Evolutionary conservation across 2,888 invertebrate species (phyloP).

Genomic region (Drosophila yooni): DNA sequence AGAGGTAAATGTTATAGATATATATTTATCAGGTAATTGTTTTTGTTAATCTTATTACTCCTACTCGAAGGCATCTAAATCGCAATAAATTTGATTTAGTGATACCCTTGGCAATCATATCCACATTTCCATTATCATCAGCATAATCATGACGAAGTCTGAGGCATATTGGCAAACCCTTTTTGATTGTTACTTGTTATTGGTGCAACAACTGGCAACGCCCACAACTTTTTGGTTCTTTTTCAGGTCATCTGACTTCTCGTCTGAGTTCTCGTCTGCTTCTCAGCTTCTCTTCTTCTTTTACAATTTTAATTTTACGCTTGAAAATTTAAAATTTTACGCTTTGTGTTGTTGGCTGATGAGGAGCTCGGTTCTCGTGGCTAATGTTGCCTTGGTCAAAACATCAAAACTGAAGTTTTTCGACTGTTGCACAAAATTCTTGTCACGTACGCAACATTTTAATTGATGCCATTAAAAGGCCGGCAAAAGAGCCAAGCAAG

Average conservation of each 20-base stretch:
- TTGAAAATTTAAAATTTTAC: slow-evolving; percentile 73
- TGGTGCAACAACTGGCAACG: slow-evolving; percentile 64
- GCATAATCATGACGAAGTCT: slow-evolving; percentile 8
- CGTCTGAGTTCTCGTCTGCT: slow-evolving; percentile 10
- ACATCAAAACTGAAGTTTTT: slow-evolving; percentile 67
- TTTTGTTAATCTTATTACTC: background rate
- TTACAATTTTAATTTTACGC: slow-evolving; percentile 74
- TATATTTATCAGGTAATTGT: slow-evolving; percentile 16
- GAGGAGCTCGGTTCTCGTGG: slow-evolving; percentile 41
- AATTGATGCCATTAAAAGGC: slow-evolving; percentile 81
- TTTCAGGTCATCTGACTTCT: slow-evolving; percentile 46
- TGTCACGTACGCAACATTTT: slow-evolving; percentile 83
- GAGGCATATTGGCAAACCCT: slow-evolving; percentile 31
- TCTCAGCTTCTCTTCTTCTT: slow-evolving; percentile 27
- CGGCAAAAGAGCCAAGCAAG: slow-evolving; percentile 28
- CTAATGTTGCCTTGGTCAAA: slow-evolving; percentile 40
- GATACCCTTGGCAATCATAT: slow-evolving; percentile 10
- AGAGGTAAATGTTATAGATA: background rate
- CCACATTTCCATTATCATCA: slow-evolving; percentile 28
- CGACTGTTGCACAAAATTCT: slow-evolving; percentile 68
- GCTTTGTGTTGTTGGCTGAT: slow-evolving; percentile 46
- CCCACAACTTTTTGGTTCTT: slow-evolving; percentile 55
- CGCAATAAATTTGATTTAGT: slow-evolving; percentile 12
- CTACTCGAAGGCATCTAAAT: background rate
- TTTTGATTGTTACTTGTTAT: slow-evolving; percentile 41